Percentiles rank a stretch among this genome's conserved stretches.
Conservation (phyloP, 2,113 vertebrate species). For the Nothocercus nigrocapillus region DNA sequence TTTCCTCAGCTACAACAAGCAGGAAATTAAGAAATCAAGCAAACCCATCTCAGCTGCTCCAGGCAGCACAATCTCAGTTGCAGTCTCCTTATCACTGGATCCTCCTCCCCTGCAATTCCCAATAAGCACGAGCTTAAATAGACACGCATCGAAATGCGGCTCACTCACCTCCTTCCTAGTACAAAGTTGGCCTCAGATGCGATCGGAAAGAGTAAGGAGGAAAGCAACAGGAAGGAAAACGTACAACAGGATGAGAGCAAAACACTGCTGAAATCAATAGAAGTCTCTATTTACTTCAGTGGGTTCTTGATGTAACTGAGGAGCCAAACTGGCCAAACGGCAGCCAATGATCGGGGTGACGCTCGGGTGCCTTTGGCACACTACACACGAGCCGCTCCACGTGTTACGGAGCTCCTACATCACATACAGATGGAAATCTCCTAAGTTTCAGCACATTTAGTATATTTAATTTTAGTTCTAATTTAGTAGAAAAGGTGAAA, state of each 20-base stretch:
- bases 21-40: background rate
- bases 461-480: too few species aligned
- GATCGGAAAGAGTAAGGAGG: background rate
- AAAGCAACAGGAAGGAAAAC: background rate
- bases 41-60: background rate
- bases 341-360: conserved; percentile 6
- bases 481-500: background rate
- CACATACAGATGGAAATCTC: background rate
- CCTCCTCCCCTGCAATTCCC: background rate
- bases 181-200: rapidly evolving
- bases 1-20: background rate
- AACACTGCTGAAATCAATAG: conserved; percentile 1
- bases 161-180: rapidly evolving
- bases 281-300: background rate
- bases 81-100: background rate
- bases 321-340: background rate
- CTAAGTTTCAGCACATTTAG: background rate
- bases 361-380: conserved; percentile 18
- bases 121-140: background rate
- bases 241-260: background rate
- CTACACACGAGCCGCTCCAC: background rate
- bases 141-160: background rate
- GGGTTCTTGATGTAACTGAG: background rate
- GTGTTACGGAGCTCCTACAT: conserved; percentile 5
- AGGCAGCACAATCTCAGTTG: background rate